Conservation (phyloP, 2,797 vertebrate genomes). For the Erethizon dorsatum region DNA sequence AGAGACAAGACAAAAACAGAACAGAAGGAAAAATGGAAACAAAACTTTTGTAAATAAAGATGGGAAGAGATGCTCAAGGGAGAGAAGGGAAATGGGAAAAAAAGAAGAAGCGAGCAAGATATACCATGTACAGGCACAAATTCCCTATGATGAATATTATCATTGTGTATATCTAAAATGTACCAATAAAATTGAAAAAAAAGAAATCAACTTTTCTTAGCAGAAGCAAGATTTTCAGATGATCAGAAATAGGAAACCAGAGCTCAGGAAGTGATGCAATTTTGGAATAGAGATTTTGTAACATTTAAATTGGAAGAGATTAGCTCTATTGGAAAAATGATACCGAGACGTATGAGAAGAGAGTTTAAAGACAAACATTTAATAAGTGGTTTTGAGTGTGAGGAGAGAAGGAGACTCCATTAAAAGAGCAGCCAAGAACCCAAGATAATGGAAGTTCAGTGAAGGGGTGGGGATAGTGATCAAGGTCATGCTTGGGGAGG, state of each 20-base stretch:
- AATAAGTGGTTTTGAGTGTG: neutral
- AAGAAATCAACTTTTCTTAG: neutral
- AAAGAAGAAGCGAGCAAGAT: neutral
- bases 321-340: neutral
- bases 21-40: neutral
- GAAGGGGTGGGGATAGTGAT: neutral
- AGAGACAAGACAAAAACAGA: neutral
- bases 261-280: neutral
- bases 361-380: neutral
- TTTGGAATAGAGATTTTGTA: neutral
- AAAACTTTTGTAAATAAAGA: neutral
- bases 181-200: neutral
- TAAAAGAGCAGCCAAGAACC: neutral
- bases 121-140: neutral
- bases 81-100: neutral
- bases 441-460: neutral
- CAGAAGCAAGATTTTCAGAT: neutral
- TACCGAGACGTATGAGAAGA: slow-evolving; percentile 30
- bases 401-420: neutral
- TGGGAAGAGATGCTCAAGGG: neutral
- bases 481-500: neutral
- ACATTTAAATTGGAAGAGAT: slow-evolving; percentile 44
- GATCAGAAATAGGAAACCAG: neutral
- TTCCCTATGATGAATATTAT: neutral
- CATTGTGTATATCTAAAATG: neutral